Evolutionary conservation across 2,113 vertebrate species (phyloP).

Genomic region (Archocentrus centrarchus): DNA sequence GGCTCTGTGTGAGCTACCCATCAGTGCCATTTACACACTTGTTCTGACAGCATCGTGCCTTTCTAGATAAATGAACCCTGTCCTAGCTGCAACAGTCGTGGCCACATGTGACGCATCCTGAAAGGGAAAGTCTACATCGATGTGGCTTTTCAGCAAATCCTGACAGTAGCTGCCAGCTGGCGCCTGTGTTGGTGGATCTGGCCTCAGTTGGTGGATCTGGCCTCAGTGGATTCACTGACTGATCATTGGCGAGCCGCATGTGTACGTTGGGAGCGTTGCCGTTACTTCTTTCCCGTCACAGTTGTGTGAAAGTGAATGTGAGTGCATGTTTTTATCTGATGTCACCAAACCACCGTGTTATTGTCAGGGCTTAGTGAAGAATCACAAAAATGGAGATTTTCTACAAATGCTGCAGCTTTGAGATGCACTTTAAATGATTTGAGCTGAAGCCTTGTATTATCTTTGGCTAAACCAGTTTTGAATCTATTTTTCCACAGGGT

Average conservation of each 20-base stretch:
- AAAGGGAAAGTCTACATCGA: background rate
- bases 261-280: background rate
- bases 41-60: background rate
- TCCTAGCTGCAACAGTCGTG: background rate
- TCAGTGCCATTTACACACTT: background rate
- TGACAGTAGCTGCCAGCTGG: background rate
- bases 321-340: background rate
- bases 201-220: background rate
- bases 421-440: slow-evolving; percentile 4
- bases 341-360: background rate
- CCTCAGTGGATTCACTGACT: background rate
- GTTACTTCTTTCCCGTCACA: background rate
- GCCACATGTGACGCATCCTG: background rate
- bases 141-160: background rate
- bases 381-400: background rate
- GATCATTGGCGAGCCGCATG: background rate
- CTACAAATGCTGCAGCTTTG: background rate
- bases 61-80: background rate
- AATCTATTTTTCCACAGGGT: slow-evolving; percentile 3
- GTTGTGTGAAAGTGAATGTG: background rate
- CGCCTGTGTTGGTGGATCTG: background rate
- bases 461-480: background rate
- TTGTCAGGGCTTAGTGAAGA: background rate
- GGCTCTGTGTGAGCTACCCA: no score
- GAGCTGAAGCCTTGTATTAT: background rate